Percentiles rank a stretch among this genome's conserved stretches.
Evolutionary conservation across 2,113 vertebrate genomes (phyloP).

Genomic region (Ochotona curzoniae): DNA sequence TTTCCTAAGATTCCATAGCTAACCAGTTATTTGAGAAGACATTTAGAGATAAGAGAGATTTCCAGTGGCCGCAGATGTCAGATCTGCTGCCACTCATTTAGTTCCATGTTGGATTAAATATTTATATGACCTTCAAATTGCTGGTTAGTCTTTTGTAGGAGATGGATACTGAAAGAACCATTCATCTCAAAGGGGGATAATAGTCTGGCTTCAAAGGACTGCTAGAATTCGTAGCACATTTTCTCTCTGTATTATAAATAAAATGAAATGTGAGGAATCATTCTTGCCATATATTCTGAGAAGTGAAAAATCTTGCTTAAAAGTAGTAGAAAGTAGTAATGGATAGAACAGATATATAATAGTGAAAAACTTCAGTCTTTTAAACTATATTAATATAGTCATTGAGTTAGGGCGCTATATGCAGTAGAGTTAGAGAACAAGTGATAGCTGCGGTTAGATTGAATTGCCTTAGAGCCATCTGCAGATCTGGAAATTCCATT

Average conservation of each 20-base stretch:
- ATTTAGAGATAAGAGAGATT: background rate
- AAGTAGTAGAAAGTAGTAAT: constrained; percentile 8
- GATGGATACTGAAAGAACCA: background rate
- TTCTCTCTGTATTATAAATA: background rate
- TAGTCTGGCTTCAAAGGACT: constrained; percentile 2
- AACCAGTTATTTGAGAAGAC: constrained; percentile 3
- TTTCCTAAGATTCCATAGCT: background rate
- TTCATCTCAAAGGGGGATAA: background rate
- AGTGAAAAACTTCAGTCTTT: background rate
- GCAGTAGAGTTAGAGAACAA: background rate
- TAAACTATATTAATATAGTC: background rate
- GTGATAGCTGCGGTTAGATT: background rate
- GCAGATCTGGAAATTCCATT: constrained; percentile 4
- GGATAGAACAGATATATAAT: constrained; percentile 13
- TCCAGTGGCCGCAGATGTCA: background rate
- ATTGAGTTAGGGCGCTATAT: background rate
- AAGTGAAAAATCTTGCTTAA: constrained; percentile 16
- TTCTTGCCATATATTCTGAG: background rate
- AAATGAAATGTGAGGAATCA: constrained; percentile 5
- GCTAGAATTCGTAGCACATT: background rate
- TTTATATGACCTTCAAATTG: constrained; percentile 18
- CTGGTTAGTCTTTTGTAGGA: background rate
- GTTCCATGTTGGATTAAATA: background rate
- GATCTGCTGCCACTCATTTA: background rate
- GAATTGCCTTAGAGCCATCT: background rate